These are phyloP conservation scores for Spheniscus humboldti DNA, from an alignment of 2,797 vertebrate species.

Conservation along the genomic window DNA sequence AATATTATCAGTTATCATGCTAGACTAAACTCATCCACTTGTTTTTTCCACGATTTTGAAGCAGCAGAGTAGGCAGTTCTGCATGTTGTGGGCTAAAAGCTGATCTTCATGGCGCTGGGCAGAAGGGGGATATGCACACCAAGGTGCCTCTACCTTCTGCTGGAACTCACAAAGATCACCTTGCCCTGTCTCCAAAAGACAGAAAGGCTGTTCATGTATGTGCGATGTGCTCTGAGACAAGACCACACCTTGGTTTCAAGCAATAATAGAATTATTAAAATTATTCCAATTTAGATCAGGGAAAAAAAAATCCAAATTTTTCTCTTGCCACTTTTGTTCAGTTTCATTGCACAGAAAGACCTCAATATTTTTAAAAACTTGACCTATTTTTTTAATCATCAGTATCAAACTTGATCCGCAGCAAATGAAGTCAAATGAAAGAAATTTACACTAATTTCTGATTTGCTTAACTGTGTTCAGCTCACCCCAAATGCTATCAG, in stretches of 20 bases:
- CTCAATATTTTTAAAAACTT: background rate
- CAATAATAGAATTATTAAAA: background rate
- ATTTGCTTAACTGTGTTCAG: background rate
- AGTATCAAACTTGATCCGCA: background rate
- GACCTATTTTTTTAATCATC: background rate
- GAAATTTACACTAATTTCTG: slow-evolving; percentile 14
- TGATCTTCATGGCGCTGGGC: rapidly evolving
- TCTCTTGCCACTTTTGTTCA: background rate
- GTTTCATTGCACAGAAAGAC: background rate
- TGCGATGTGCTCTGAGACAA: background rate
- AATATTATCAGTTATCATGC: background rate
- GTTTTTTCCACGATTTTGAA: background rate
- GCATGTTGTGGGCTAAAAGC: background rate
- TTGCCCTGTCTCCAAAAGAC: background rate
- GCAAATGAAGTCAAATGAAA: slow-evolving; percentile 23
- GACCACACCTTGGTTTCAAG: background rate
- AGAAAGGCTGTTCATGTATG: rapidly evolving
- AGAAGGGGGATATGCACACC: background rate
- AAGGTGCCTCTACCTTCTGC: background rate
- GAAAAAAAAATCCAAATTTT: background rate
- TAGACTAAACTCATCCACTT: background rate
- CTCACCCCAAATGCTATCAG: background rate
- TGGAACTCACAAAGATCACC: background rate
- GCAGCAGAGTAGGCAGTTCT: too few relatives aligned
- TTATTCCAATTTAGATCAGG: background rate